Percentiles rank a stretch among this genome's conserved stretches.
Evolutionary conservation across 2,888 invertebrate genomes (phyloP).

Genomic region (Cephalotes varians): DNA sequence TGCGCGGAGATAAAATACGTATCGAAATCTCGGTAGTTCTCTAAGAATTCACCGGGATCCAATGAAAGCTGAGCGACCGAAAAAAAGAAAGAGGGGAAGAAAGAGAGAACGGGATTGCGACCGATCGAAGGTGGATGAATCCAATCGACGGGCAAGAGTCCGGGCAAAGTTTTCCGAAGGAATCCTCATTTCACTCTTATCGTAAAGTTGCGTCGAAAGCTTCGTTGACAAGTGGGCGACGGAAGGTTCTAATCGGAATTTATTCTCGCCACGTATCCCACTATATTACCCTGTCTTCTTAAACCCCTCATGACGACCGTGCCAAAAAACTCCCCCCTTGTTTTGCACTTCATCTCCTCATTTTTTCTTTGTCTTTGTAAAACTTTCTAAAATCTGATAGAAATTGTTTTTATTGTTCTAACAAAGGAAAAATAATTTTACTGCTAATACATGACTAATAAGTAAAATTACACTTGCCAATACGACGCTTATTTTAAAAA

Average conservation of each 20-base stretch:
- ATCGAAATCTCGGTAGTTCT: slow-evolving; percentile 29
- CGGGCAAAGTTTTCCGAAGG: slow-evolving; percentile 44
- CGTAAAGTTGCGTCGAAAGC: slow-evolving; percentile 51
- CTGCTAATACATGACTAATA: background rate
- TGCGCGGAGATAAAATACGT: slow-evolving; percentile 66
- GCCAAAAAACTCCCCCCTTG: slow-evolving; percentile 37
- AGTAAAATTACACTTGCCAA: background rate
- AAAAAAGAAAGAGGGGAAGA: background rate
- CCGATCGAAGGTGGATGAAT: slow-evolving; percentile 54
- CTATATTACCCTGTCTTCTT: slow-evolving; percentile 18
- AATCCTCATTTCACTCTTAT: slow-evolving; percentile 54
- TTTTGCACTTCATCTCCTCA: slow-evolving; percentile 31
- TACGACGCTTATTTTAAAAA: background rate
- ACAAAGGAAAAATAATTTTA: background rate
- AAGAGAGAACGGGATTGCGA: slow-evolving; percentile 22
- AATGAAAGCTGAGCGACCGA: slow-evolving; percentile 29
- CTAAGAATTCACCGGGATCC: slow-evolving; percentile 40
- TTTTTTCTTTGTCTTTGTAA: slow-evolving; percentile 16
- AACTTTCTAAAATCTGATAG: background rate
- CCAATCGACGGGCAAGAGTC: slow-evolving; percentile 43
- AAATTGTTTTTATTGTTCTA: background rate
- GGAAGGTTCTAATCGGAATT: slow-evolving; percentile 48
- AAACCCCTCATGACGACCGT: slow-evolving; percentile 39
- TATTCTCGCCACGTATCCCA: slow-evolving; percentile 58
- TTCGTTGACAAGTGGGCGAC: slow-evolving; percentile 53